phyloP scores from a whole-genome alignment of 2,888 invertebrate genomes.

The Ditula angustiorana region DNA sequence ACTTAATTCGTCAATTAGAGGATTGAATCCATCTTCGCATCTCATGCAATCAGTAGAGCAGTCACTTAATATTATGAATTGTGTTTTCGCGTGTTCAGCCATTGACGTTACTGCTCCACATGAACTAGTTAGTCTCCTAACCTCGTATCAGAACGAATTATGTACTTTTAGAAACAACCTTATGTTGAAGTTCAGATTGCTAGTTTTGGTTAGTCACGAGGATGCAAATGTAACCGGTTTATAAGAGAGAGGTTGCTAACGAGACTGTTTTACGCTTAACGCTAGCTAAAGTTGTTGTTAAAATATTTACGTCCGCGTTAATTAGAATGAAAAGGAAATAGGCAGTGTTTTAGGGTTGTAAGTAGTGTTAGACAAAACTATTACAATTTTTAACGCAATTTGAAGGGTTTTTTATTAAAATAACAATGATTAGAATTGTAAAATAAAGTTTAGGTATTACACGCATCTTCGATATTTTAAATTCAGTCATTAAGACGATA shows the following conservation, averaged over 20 bases:
- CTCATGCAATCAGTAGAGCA: slow-evolving; percentile 56
- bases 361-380: too few relatives aligned
- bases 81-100: slow-evolving; percentile 70
- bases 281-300: not conserved
- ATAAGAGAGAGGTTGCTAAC: slow-evolving; percentile 31
- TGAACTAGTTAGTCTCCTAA: slow-evolving; percentile 3
- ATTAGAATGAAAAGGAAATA: not conserved
- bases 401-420: too few relatives aligned
- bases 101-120: slow-evolving; percentile 63
- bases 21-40: slow-evolving; percentile 65
- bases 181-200: not conserved
- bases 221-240: not conserved
- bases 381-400: too few relatives aligned
- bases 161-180: not conserved
- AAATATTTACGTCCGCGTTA: not conserved
- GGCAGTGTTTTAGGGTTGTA: not conserved
- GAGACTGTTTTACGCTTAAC: slow-evolving; percentile 5
- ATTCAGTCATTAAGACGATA: too few relatives aligned
- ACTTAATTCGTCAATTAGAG: slow-evolving; percentile 38
- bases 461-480: too few relatives aligned
- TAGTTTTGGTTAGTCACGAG: not conserved
- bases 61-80: slow-evolving; percentile 74
- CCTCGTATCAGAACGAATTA: not conserved
- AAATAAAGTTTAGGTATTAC: too few relatives aligned
- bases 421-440: too few relatives aligned